phyloP scores from a whole-genome alignment of 2,113 vertebrate genomes.

The Ciconia boyciana region DNA sequence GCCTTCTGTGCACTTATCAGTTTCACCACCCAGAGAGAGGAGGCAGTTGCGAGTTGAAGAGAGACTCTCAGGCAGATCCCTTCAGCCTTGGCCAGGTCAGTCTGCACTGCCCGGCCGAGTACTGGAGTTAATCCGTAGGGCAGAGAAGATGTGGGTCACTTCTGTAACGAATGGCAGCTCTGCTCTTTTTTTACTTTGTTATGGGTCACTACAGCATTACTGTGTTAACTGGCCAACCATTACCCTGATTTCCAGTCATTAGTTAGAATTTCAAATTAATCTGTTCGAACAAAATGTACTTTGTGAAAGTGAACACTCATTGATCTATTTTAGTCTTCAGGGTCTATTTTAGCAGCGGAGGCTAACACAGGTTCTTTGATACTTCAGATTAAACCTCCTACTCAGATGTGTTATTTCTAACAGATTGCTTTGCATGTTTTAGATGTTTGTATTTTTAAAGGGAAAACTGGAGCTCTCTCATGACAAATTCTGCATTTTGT shows the following conservation, averaged over 20 bases:
- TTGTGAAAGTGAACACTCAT: constrained; percentile 9
- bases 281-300: neutral
- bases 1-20: neutral
- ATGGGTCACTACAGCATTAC: neutral
- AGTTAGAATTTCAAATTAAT: constrained; percentile 16
- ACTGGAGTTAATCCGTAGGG: neutral
- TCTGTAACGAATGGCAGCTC: neutral
- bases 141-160: neutral
- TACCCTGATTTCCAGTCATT: constrained; percentile 24
- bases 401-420: neutral
- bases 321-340: neutral
- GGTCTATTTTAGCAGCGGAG: neutral
- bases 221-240: neutral
- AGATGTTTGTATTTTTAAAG: neutral
- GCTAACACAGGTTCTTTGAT: neutral
- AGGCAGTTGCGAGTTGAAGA: neutral
- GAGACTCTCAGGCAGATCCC: neutral
- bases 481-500: neutral
- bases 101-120: neutral
- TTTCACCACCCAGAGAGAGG: neutral
- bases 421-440: neutral
- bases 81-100: neutral
- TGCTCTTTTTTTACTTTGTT: neutral
- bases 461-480: neutral
- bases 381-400: neutral